These are phyloP conservation scores for Melikaiella ostensackeni DNA, from an alignment of 2,888 invertebrate genomes.

Conservation along the genomic window DNA sequence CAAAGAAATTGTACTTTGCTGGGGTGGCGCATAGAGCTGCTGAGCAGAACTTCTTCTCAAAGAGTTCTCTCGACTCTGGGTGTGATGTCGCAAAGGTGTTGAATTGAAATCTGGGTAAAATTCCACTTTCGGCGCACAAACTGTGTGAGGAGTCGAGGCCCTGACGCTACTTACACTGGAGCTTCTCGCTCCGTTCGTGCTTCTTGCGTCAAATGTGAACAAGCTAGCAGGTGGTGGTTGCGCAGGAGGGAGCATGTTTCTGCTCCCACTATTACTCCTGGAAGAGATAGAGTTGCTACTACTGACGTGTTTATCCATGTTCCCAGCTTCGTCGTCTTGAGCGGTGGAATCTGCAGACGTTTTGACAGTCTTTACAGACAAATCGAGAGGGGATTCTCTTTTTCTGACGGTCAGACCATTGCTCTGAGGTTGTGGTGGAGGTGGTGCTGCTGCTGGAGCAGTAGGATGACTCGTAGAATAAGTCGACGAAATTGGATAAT, in stretches of 20 bases:
- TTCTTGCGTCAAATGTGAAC: conserved; percentile 57
- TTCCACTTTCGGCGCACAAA: conserved; percentile 86
- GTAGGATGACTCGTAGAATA: conserved; percentile 52
- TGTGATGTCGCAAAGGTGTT: conserved; percentile 65
- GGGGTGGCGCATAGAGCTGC: conserved; percentile 60
- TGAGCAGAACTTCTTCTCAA: conserved; percentile 59
- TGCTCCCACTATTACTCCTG: conserved; percentile 57
- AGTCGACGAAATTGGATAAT: conserved; percentile 60
- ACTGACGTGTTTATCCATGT: conserved; percentile 55
- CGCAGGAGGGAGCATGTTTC: conserved; percentile 63
- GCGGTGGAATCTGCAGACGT: conserved; percentile 93
- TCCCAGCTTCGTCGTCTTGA: conserved; percentile 81
- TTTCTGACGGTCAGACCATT: conserved; percentile 76
- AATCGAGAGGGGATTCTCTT: conserved; percentile 89
- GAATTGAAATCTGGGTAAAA: conserved; percentile 87
- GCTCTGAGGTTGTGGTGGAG: conserved; percentile 58
- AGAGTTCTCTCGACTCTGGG: conserved; percentile 45
- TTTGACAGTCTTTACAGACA: conserved; percentile 93
- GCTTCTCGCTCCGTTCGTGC: conserved; percentile 52
- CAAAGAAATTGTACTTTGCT: conserved; percentile 61
- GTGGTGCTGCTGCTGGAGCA: conserved; percentile 43
- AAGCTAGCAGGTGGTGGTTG: conserved; percentile 59
- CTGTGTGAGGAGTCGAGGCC: conserved; percentile 65
- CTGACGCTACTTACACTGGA: conserved; percentile 54
- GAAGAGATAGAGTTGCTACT: conserved; percentile 60